Evolutionary conservation across 2,113 vertebrate genomes (phyloP).

Genomic region (Lycocorax pyrrhopterus): DNA sequence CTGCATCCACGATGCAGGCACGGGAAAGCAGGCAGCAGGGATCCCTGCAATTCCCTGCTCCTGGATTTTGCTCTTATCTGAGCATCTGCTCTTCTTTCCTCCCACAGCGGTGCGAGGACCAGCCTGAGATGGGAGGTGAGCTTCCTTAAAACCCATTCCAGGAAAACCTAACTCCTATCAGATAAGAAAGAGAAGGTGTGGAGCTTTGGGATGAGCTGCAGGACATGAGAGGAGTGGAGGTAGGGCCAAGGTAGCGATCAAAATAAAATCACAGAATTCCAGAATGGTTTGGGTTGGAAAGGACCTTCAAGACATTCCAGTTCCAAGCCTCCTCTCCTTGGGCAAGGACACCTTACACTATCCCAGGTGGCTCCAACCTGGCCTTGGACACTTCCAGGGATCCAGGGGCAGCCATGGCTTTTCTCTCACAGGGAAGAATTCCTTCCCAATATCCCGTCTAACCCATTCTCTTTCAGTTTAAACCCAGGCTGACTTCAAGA

Average conservation of each 20-base stretch:
- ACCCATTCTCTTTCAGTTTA: background rate
- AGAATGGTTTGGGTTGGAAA: background rate
- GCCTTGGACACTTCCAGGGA: background rate
- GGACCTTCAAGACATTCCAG: background rate
- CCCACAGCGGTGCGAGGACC: fast-evolving
- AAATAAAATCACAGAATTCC: background rate
- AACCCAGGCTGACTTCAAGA: background rate
- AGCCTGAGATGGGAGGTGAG: background rate
- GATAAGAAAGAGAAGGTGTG: background rate
- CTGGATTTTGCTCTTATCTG: background rate
- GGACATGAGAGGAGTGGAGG: background rate
- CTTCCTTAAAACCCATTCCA: background rate
- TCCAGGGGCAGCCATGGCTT: background rate
- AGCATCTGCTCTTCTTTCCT: background rate
- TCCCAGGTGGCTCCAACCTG: background rate
- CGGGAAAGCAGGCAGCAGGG: background rate
- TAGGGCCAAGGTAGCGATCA: background rate
- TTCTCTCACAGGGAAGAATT: background rate
- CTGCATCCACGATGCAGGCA: background rate
- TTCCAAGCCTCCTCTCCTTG: background rate
- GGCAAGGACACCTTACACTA: background rate
- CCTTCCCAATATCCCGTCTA: background rate
- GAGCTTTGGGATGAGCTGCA: background rate
- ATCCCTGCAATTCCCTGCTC: background rate
- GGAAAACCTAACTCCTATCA: background rate